Base-by-base conservation (phyloP, 2,113 vertebrate genomes). In the Rhegmatorhina hoffmannsi region DNA sequence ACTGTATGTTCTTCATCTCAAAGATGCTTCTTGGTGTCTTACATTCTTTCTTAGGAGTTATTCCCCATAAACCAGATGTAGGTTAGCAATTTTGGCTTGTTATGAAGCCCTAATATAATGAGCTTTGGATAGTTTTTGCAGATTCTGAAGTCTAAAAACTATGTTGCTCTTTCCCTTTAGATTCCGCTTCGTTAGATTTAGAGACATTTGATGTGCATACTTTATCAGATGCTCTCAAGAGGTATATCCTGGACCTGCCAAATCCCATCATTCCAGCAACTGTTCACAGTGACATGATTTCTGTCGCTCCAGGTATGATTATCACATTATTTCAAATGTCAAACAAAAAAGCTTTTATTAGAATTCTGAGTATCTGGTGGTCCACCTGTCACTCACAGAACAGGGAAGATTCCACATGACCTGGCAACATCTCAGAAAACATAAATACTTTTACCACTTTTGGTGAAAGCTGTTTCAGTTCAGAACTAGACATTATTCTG, bases 231-330 rank as follows among this genome's bases (percentile, higher is more conserved):
- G 98, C 98, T 92, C 98, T 99, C 80, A 98, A 98, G 91, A 97
- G 98, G 87, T 99, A 99, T 98, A 98, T 99, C 81, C 95, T 98
- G 96, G 99, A 99, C 86, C 98, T 99, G 44, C 99, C 99, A n/a
- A 99, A 99, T 97, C 98, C 99, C n/a, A 96, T 99, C 95, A 97
- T 99, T 97, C 99, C 98, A 83, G 87, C 97, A 78, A 96, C 98
- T 43, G 70, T 99, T 96, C 98, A 98, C 77, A 97, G 92, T 97
- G 99, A 99, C 92, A 97, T 99, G 98, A 96, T 98, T 95, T 98
- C 98, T 94, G 95, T 98, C 44, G 97, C 98, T 95, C 98, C 98
- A 99, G 99, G 99, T 99, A 97, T 64, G 88, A 43, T 47, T 69
- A 63, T 58, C 2, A 3, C 24, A 68, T 44, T 90, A 78, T 84